Evolutionary conservation across 2,113 vertebrate species (phyloP).

Genomic region (Acanthochromis polyacanthus): DNA sequence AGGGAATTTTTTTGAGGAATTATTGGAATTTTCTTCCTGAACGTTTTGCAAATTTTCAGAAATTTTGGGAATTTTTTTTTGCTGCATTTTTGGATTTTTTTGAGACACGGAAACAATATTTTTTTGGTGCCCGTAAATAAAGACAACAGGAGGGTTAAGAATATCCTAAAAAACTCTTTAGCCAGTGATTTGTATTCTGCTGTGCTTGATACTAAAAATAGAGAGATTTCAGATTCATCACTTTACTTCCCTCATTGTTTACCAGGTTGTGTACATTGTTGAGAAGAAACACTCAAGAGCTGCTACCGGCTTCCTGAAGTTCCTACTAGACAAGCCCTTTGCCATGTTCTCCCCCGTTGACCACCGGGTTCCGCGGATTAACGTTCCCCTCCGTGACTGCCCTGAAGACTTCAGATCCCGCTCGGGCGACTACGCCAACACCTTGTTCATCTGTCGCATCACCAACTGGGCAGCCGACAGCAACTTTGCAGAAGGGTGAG

Average conservation of each 20-base stretch:
- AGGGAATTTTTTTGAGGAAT: no score
- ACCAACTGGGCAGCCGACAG: constrained; percentile 91
- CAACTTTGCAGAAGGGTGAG: constrained; percentile 95
- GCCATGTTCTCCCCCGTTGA: constrained; percentile 96
- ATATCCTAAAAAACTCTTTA: background rate
- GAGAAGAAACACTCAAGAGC: constrained; percentile 96
- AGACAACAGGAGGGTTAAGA: no score
- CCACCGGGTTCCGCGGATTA: constrained; percentile 94
- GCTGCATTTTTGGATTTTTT: no score
- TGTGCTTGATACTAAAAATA: no score
- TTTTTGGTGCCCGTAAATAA: no score
- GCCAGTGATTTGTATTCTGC: no score
- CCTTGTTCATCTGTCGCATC: constrained; percentile 94
- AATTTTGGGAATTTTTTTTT: no score
- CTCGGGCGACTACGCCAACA: constrained; percentile 88
- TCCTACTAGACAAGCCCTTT: constrained; percentile 91
- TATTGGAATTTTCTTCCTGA: no score
- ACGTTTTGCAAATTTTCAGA: no score
- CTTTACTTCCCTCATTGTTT: background rate
- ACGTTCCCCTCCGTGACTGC: constrained; percentile 91
- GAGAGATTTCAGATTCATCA: background rate
- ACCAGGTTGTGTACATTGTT: constrained; percentile 94
- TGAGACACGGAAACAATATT: no score
- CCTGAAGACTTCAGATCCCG: constrained; percentile 88
- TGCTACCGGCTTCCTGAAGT: constrained; percentile 92